Percentiles rank a stretch among this genome's conserved stretches.
phyloP scores from a whole-genome alignment of 2,888 invertebrate genomes.

The Ormyrus nitidulus region DNA sequence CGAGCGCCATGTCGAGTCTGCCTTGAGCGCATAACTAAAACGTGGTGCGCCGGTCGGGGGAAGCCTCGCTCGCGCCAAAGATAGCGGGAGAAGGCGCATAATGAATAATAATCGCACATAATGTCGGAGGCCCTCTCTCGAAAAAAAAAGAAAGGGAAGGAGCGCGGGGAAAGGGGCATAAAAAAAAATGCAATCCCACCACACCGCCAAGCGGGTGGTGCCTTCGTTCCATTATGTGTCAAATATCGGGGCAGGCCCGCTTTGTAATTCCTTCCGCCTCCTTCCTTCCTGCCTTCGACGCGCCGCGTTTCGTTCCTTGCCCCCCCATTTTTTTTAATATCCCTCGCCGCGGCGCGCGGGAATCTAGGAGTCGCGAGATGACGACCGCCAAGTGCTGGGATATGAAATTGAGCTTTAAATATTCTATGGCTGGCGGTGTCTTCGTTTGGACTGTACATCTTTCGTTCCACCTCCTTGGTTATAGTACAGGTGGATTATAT shows the following conservation, averaged over 20 bases:
- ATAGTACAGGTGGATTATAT: slow-evolving; percentile 11
- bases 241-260: slow-evolving; percentile 65
- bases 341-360: slow-evolving; percentile 59
- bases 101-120: slow-evolving; percentile 73
- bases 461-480: neutral
- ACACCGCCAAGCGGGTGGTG: slow-evolving; percentile 54
- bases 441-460: neutral
- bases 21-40: neutral
- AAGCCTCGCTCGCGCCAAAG: slow-evolving; percentile 29
- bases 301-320: neutral
- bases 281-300: neutral
- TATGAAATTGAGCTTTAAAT: slow-evolving; percentile 75
- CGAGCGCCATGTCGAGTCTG: slow-evolving; percentile 11
- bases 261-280: slow-evolving; percentile 65
- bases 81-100: slow-evolving; percentile 65
- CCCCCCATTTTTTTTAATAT: slow-evolving; percentile 45
- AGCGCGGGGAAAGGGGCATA: neutral
- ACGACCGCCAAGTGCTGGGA: slow-evolving; percentile 60
- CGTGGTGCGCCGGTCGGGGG: neutral
- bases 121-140: slow-evolving; percentile 56
- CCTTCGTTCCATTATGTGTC: slow-evolving; percentile 65
- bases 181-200: slow-evolving; percentile 46
- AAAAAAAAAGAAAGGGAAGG: neutral
- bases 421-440: slow-evolving; percentile 71
- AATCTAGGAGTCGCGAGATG: slow-evolving; percentile 51